A percentile compares a stretch with the other conserved stretches of the same genome.
These are phyloP conservation scores for Callocephalon fimbriatum DNA, from an alignment of 2,113 vertebrate species.

Conservation along the genomic window DNA sequence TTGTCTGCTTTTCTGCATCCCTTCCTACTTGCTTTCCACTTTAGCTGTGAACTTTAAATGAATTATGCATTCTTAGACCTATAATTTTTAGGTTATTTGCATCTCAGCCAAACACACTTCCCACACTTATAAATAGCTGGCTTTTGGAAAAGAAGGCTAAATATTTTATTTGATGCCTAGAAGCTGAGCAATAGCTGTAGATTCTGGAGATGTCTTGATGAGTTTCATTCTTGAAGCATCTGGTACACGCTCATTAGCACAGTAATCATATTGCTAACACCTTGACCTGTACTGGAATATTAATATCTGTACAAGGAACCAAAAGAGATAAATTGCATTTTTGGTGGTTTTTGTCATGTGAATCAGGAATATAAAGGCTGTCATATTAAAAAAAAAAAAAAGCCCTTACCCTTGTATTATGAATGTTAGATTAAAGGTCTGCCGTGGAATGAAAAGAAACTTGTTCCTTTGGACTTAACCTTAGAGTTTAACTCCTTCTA, in stretches of 20 bases:
- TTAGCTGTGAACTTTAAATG: neutral
- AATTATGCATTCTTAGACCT: neutral
- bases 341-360: neutral
- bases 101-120: neutral
- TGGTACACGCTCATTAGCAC: neutral
- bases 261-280: neutral
- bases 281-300: neutral
- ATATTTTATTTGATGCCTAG: neutral
- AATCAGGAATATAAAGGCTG: neutral
- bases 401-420: accelerated
- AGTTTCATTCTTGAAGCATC: neutral
- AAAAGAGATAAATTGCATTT: neutral
- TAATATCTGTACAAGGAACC: neutral
- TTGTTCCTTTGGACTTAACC: neutral
- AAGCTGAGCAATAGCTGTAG: neutral
- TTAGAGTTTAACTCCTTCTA: neutral
- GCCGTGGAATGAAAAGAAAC: neutral
- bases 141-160: neutral
- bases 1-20: accelerated
- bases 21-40: neutral
- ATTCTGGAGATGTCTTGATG: neutral
- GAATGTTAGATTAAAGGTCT: neutral
- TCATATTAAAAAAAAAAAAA: neutral
- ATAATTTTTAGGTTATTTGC: neutral
- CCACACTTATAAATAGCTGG: neutral